phyloP scores from a whole-genome alignment of 2,888 invertebrate species.

The Tachina fera region DNA sequence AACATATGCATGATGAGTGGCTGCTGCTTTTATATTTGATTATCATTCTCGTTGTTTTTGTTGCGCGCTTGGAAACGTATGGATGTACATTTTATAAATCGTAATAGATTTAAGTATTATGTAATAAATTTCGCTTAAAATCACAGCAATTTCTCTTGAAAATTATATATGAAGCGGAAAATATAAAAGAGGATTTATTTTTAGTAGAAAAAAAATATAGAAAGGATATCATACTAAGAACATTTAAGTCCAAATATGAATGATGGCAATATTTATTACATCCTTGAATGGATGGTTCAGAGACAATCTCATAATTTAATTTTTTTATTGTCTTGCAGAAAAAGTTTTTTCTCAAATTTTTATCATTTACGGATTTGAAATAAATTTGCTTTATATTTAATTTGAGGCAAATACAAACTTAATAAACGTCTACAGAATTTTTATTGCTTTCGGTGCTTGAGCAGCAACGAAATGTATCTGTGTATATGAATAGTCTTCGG shows the following conservation, averaged over 20 bases:
- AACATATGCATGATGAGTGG: background rate
- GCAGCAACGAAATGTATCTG: no score
- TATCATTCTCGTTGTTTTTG: conserved; percentile 16
- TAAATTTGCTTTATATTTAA: no score
- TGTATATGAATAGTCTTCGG: no score
- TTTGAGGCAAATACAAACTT: no score
- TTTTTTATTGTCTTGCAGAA: background rate
- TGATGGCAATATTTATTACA: conserved; percentile 28
- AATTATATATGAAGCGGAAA: conserved; percentile 61
- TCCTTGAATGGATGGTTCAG: background rate
- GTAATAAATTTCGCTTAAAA: conserved; percentile 67
- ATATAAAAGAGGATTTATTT: conserved; percentile 57
- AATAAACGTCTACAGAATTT: no score
- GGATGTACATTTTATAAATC: conserved; percentile 45
- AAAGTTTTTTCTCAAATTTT: background rate
- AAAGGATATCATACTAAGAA: conserved; percentile 8
- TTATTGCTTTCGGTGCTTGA: no score
- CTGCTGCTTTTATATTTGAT: background rate
- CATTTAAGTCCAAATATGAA: conserved; percentile 50
- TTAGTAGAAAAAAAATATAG: background rate
- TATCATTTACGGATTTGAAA: no score
- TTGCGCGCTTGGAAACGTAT: conserved; percentile 3
- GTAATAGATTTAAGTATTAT: conserved; percentile 67
- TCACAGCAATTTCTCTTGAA: conserved; percentile 65
- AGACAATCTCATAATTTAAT: background rate